Evolutionary conservation across 2,113 vertebrate species (phyloP).

Genomic region (Microcebus lehilahytsara): DNA sequence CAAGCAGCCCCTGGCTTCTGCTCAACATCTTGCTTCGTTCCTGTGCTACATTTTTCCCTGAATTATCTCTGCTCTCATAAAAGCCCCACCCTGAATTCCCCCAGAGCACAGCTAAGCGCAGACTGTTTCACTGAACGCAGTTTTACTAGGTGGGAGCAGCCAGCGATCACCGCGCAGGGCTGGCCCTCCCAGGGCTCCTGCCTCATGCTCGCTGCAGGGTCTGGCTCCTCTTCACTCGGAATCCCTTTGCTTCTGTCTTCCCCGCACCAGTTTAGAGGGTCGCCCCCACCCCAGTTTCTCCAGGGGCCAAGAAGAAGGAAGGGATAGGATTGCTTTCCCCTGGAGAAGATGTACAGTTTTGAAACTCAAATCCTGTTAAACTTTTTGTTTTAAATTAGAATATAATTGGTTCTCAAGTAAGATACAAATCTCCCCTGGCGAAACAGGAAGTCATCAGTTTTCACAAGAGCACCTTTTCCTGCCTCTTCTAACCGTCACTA

Average conservation of each 20-base stretch:
- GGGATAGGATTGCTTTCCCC: no score
- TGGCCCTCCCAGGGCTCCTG: background rate
- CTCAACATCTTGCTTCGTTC: background rate
- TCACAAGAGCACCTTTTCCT: background rate
- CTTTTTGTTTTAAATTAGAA: background rate
- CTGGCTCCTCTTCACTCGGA: background rate
- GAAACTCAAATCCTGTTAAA: background rate
- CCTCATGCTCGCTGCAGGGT: accelerated
- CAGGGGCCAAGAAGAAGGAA: background rate
- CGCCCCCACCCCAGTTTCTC: background rate
- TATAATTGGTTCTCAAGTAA: background rate
- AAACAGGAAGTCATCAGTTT: background rate
- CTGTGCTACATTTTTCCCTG: background rate
- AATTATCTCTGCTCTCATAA: slow-evolving; percentile 4
- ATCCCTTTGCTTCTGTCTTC: background rate
- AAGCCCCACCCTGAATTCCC: background rate
- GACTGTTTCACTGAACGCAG: background rate
- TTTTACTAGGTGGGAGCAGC: background rate
- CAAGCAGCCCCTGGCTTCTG: background rate
- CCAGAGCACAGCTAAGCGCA: slow-evolving; percentile 3
- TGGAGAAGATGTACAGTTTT: background rate
- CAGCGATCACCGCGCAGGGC: background rate
- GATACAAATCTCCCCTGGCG: background rate
- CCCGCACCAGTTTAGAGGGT: background rate
- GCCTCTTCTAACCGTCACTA: background rate